Evolutionary conservation across 2,113 vertebrate genomes (phyloP).

Genomic region (Spea multiplicata): DNA sequence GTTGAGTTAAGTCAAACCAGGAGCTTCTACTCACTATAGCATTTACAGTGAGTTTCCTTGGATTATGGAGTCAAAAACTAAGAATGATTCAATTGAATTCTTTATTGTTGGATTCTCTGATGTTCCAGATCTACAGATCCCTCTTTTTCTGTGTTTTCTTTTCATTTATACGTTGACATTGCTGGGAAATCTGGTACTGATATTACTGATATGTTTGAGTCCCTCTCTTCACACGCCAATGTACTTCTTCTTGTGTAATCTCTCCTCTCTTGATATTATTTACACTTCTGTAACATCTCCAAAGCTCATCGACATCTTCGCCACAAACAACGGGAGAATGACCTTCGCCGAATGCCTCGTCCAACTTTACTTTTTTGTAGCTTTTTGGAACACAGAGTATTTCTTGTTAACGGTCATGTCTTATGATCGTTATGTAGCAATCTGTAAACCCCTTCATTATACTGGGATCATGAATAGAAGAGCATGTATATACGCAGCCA

Average conservation of each 20-base stretch:
- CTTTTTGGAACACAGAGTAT: constrained; percentile 39
- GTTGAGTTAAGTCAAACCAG: too few relatives aligned
- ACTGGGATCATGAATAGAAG: not conserved
- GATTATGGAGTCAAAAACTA: too few relatives aligned
- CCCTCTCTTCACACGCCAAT: constrained; percentile 2
- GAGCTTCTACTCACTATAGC: too few relatives aligned
- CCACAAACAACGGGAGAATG: constrained; percentile 38
- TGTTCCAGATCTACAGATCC: not conserved
- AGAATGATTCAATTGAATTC: not conserved
- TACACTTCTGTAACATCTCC: constrained; percentile 15
- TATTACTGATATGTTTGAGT: not conserved
- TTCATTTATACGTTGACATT: constrained; percentile 6
- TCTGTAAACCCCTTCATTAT: constrained; percentile 50
- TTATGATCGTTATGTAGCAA: constrained; percentile 48
- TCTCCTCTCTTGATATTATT: constrained; percentile 6
- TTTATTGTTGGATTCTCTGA: constrained; percentile 32
- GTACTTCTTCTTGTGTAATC: constrained; percentile 33
- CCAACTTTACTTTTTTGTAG: constrained; percentile 48
- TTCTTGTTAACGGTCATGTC: constrained; percentile 50
- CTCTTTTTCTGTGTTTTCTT: constrained; percentile 5
- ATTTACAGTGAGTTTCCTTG: too few relatives aligned
- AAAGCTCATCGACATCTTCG: constrained; percentile 36
- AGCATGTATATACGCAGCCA: constrained; percentile 20
- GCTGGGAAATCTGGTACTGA: not conserved
- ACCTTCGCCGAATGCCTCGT: constrained; percentile 38